Conservation (phyloP, 2,113 vertebrate species). For the Pipra filicauda region DNA sequence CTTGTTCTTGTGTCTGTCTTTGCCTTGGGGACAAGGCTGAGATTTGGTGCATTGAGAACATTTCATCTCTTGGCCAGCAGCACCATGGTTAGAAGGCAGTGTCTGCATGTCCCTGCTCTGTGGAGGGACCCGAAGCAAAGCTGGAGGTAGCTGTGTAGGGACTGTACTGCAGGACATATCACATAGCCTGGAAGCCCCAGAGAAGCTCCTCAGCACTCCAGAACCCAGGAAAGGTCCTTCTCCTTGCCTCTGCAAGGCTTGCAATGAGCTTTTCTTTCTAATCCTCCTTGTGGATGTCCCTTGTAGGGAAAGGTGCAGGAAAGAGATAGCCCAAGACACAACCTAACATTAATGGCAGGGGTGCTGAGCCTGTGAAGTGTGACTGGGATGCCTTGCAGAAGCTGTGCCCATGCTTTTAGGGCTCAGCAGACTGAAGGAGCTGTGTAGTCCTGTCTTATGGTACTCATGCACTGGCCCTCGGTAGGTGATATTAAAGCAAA, state of each 20-base stretch:
- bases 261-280: background rate
- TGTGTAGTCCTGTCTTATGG: background rate
- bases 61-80: background rate
- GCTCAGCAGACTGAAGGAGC: background rate
- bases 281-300: background rate
- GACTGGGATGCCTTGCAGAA: background rate
- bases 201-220: background rate
- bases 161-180: background rate
- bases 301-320: background rate
- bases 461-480: background rate
- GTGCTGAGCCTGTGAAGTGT: background rate
- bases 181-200: background rate
- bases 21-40: background rate
- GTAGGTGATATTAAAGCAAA: background rate
- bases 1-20: background rate
- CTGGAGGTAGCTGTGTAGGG: background rate
- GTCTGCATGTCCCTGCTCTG: background rate
- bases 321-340: background rate
- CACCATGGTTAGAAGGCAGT: background rate
- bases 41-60: background rate
- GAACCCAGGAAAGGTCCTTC: background rate
- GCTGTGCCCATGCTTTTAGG: background rate
- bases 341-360: background rate
- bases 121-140: background rate
- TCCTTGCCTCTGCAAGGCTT: background rate